These are phyloP conservation scores for Ferdinandea cuprea DNA, from an alignment of 2,888 invertebrate genomes.

Conservation along the genomic window DNA sequence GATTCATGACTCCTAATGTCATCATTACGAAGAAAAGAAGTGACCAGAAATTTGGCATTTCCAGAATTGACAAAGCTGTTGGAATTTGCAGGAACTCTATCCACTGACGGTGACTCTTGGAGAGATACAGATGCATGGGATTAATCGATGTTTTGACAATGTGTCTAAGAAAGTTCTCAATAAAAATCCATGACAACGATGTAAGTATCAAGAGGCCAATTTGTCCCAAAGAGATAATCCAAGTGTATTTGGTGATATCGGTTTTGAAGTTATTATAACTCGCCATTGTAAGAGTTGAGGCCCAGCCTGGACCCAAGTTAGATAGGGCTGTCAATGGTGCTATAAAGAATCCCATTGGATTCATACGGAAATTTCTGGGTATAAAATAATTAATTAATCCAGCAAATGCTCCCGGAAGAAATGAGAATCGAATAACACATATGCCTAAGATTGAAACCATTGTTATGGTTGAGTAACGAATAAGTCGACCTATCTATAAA, in stretches of 20 bases:
- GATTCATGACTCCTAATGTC: conserved; percentile 30
- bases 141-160: neutral
- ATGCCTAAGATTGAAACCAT: conserved; percentile 76
- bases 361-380: neutral
- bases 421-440: conserved; percentile 64
- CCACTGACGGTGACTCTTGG: conserved; percentile 39
- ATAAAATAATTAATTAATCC: neutral
- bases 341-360: neutral
- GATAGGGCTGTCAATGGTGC: conserved; percentile 12
- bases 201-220: conserved; percentile 81
- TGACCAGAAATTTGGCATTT: conserved; percentile 53
- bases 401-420: conserved; percentile 29
- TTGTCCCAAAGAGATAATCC: conserved; percentile 78
- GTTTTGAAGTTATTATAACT: conserved; percentile 85
- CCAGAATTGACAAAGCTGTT: conserved; percentile 28
- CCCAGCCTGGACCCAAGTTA: conserved; percentile 63
- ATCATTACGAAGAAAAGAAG: conserved; percentile 53
- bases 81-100: conserved; percentile 27
- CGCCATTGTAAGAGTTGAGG: conserved; percentile 58
- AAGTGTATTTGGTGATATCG: conserved; percentile 84
- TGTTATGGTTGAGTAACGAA: conserved; percentile 78
- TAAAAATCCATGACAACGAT: conserved; percentile 82
- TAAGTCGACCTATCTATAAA: conserved; percentile 79
- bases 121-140: neutral
- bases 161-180: conserved; percentile 77